Evolutionary conservation across 37 sponge, comb jelly and placozoan genomes (phyloP), one percentile per base, ranked within the genome.

Genomic region (Dysidea cf. avara): DNA sequence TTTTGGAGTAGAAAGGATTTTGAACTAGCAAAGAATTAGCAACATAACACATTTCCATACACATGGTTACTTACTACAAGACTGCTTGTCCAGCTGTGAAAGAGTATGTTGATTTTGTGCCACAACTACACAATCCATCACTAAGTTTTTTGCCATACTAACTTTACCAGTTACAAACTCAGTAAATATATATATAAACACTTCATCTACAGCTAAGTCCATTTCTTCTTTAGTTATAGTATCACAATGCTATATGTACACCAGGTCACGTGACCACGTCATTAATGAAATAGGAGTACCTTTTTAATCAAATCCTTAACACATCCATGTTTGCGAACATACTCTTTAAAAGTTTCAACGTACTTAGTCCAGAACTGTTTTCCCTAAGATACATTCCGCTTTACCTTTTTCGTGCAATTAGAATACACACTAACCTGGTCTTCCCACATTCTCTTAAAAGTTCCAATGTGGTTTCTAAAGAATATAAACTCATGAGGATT

Each of bases 381-480:
- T 7, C 39, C 62, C 88, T 87, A 59, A 2, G 2, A 61, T 2
- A 48, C 5, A 76, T 3, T n/a, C 20, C 1, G 22, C 49, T 20
- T n/a, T 39, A 39, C 3, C 9, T 67, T 47, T 34, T 39, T 47
- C 36, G 48, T 18, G 43, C 47, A 39, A 28, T 29, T 62, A 32
- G 64, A 75, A 51, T 40, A 26, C 35, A 21, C 3, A 11, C 76
- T 57, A 26, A 75, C 87, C 82, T 86, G 87, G 48, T 87, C 88
- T 13, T 60, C 26, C 88, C 88, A 87, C 88, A 87, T 87, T 32
- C 88, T 46, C 51, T 87, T 87, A 47, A 87, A 87, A 17, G 88
- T 62, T 7, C 61, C 82, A n/a, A 46, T 26, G 66, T 87, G 88
- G 24, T 68, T 69, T 26, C 88, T 61, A 40, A 87, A 87, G 74